These are phyloP conservation scores for Drosophila histrio DNA, from an alignment of 2,888 invertebrate genomes.

Conservation along the genomic window DNA sequence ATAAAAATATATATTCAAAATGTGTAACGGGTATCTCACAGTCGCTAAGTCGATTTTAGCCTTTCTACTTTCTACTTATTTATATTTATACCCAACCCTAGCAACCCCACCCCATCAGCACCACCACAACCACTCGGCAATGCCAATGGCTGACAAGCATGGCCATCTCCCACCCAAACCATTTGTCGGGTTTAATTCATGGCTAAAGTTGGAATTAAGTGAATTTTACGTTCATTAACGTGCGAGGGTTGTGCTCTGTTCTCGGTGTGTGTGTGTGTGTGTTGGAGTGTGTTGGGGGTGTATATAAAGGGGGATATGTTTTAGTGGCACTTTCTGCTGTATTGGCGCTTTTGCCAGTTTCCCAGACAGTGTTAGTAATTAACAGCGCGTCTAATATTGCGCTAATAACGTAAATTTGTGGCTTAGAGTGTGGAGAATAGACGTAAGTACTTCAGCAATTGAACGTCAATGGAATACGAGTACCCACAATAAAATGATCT, in stretches of 20 bases:
- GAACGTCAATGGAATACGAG: not conserved
- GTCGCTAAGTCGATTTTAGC: no score
- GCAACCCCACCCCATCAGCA: not conserved
- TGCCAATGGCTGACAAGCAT: constrained; percentile 34
- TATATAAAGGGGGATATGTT: constrained; percentile 12
- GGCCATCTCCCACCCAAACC: constrained; percentile 40
- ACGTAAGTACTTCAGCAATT: constrained; percentile 6
- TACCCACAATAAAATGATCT: not conserved
- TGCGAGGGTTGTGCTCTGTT: constrained; percentile 65
- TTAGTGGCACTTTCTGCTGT: constrained; percentile 32
- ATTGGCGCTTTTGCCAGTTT: constrained; percentile 40
- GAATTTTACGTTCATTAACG: constrained; percentile 83
- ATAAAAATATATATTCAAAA: no score
- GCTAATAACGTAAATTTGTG: constrained; percentile 76
- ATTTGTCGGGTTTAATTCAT: constrained; percentile 82
- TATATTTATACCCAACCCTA: constrained; percentile 38
- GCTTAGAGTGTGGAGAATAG: constrained; percentile 33
- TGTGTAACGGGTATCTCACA: no score
- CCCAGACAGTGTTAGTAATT: constrained; percentile 74
- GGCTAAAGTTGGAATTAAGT: constrained; percentile 83
- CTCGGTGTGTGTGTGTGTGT: constrained; percentile 7
- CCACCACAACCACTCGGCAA: constrained; percentile 4
- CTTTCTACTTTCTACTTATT: constrained; percentile 74
- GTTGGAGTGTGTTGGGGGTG: not conserved
- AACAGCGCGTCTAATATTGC: constrained; percentile 72